Conservation (phyloP, 2,888 invertebrate genomes). For the Carabus problematicus region DNA sequence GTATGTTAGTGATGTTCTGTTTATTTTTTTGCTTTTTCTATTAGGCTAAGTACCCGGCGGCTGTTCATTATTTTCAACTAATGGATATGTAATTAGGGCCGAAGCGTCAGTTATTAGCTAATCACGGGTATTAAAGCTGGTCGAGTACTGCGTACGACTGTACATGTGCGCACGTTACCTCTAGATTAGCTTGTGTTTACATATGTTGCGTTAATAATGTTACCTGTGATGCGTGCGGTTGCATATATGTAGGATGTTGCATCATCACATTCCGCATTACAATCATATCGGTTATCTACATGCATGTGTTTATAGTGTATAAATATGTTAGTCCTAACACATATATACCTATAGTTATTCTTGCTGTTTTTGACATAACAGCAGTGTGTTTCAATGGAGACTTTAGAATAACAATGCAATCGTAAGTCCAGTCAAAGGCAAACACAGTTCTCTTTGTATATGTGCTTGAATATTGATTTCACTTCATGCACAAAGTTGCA, state of each 20-base stretch:
- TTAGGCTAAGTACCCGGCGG: conserved; percentile 28
- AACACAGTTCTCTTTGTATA: no score
- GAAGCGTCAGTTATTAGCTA: conserved; percentile 37
- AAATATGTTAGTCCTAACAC: no score
- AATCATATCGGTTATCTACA: no score
- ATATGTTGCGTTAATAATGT: conserved; percentile 30
- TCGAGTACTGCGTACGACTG: neutral
- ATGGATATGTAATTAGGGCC: conserved; percentile 39
- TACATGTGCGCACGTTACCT: conserved; percentile 27
- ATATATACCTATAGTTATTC: no score
- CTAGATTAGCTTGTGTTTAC: conserved; percentile 35
- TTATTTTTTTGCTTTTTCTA: conserved; percentile 17
- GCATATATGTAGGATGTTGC: neutral
- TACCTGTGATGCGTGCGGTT: neutral
- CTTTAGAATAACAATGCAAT: no score
- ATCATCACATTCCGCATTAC: no score
- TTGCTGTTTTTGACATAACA: no score
- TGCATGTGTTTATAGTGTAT: no score
- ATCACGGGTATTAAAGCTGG: conserved; percentile 34
- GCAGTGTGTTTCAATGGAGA: no score
- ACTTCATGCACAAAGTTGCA: no score
- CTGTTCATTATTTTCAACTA: conserved; percentile 34
- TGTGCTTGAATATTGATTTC: no score
- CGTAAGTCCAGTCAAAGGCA: no score
- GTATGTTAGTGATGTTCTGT: neutral